Evolutionary conservation across 2,797 vertebrate species (phyloP), one percentile per base, ranked within the genome.

Genomic region (Arnoldichthys spilopterus): DNA sequence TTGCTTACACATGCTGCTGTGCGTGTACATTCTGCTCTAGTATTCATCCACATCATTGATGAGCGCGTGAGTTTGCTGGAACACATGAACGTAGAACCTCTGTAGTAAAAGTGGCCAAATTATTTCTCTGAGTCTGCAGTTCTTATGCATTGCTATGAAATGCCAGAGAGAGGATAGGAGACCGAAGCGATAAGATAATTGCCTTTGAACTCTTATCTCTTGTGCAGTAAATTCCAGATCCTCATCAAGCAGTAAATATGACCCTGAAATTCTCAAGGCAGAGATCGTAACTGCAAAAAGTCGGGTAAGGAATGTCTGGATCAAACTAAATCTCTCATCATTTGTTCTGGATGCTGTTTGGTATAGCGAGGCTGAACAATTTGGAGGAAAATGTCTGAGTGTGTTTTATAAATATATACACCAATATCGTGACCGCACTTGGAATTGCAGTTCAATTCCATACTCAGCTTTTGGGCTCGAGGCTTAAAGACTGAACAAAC

Each of bases 241-340:
- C 0, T 99, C 98, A 0, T 95, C 96, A 66, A 98, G 96, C 90
- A 98, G 97, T 83, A 99, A 98, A 86, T 99, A 99, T 53, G 98
- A 99, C 88, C 97, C 98, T 0, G 97, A 99, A 80, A 98, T 99
- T 90, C 95, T 99, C 73, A 99, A 99, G 91, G 97, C 97, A 0
- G 97, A 99, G 88, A 99, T 99, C 56, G 92, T 96, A 84, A 98
- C 97, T 11, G 95, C 97, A 70, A 99, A 98, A 89, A 98, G 96
- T 87, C 95, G 98, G 94, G 97, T 99, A 93, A 92, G 96, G 81
- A 69, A n/a, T n/a, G 45, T 26, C 22, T 62, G 6, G 47, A 53
- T 47, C 26, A 47, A 53, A n/a, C n/a, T 9, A 8, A 81, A n/a
- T 56, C 16, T 64, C 74, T 70, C 26, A 59, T 66, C 28, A 24